Evolutionary conservation across 2,113 vertebrate species (phyloP).

Genomic region (Podiceps cristatus): DNA sequence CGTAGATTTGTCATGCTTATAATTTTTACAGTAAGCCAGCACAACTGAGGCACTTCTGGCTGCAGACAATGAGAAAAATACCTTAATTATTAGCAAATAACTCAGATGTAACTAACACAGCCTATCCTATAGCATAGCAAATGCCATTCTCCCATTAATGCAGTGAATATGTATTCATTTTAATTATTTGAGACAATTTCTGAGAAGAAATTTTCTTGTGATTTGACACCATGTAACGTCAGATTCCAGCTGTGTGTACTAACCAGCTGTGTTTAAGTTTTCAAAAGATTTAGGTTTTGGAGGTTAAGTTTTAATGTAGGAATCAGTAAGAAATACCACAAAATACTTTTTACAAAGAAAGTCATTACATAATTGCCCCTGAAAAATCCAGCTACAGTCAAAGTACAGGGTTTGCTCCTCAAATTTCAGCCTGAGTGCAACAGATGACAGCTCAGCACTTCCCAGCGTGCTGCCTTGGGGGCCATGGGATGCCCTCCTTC

Average conservation of each 20-base stretch:
- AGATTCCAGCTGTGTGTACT: neutral
- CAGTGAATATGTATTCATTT: neutral
- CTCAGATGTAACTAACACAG: neutral
- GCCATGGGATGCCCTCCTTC: neutral
- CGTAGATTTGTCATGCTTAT: slow-evolving; percentile 50
- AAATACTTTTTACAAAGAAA: neutral
- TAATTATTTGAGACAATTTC: neutral
- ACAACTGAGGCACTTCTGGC: slow-evolving; percentile 20
- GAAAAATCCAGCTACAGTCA: neutral
- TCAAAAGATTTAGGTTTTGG: neutral
- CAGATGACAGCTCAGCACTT: neutral
- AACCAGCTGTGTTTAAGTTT: neutral
- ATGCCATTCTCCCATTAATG: neutral
- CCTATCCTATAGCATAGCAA: neutral
- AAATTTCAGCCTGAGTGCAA: neutral
- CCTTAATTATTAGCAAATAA: neutral
- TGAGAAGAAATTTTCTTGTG: neutral
- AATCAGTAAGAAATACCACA: neutral
- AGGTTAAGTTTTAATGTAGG: neutral
- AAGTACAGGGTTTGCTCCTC: neutral
- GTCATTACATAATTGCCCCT: neutral
- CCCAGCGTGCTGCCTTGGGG: accelerated
- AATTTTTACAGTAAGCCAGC: slow-evolving; percentile 60
- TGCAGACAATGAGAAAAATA: slow-evolving; percentile 3
- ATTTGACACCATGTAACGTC: neutral